A percentile compares a stretch with the other conserved stretches of the same genome.
Conservation (phyloP, 1,140 invertebrate genomes). For the Bombus balteatus region DNA sequence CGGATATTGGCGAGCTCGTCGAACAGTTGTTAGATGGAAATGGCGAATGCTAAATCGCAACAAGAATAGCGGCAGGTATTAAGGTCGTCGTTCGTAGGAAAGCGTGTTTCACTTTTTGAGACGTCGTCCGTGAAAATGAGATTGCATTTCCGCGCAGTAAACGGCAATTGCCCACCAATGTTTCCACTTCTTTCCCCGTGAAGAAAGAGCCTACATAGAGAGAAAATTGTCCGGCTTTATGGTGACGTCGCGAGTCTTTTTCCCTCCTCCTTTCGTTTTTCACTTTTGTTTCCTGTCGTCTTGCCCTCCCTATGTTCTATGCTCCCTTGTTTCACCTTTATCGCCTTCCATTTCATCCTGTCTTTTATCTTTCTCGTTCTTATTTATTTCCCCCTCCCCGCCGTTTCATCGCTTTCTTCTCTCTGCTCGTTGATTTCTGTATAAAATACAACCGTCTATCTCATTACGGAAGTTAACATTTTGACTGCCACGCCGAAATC, state of each 20-base stretch:
- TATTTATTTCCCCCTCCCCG: too few species aligned
- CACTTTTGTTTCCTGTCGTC: background rate
- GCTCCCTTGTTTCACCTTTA: background rate
- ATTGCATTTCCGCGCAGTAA: conserved; percentile 33
- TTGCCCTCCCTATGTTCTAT: too few species aligned
- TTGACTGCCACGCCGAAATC: too few species aligned
- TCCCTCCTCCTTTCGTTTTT: background rate
- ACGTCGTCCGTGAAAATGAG: conserved; percentile 31
- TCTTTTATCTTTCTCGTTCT: background rate
- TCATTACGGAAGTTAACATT: too few species aligned
- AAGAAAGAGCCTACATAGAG: background rate
- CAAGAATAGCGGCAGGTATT: conserved; percentile 17
- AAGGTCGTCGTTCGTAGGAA: conserved; percentile 10
- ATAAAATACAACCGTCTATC: too few species aligned
- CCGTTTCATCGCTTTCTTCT: background rate
- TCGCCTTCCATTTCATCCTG: background rate
- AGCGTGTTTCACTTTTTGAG: conserved; percentile 32
- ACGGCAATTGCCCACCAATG: conserved; percentile 30
- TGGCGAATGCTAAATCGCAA: background rate
- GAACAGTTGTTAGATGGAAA: background rate
- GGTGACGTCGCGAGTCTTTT: background rate
- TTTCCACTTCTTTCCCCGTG: background rate
- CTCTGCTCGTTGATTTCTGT: too few species aligned
- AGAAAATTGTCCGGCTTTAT: conserved; percentile 35
- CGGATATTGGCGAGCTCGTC: background rate